Base-by-base conservation (phyloP, 2,113 vertebrate species). In the Melanerpes aurifrons region DNA sequence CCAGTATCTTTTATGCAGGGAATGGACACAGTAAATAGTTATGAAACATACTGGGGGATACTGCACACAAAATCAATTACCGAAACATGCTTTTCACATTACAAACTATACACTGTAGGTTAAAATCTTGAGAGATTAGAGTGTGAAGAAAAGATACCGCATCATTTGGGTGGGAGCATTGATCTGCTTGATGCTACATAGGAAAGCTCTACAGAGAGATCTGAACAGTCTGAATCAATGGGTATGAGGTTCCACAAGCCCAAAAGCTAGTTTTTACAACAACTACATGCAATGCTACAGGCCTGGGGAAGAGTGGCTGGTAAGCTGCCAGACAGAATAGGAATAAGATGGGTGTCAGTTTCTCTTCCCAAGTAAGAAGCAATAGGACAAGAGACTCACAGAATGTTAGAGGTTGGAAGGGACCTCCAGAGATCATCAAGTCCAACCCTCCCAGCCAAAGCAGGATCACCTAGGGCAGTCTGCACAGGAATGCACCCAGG, bases 221-320 rank as follows among this genome's bases (percentile, higher is more conserved):
- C 48, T 50, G 48, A 21, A 50, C 48, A 50, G 19, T 50, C 48
- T 21, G 48, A 50, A 50, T 50, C 11, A 21, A 50, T 50, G 48
- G 21, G 20, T 20, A 50, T 24, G 56, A 17, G 8, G 16, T 20
- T 82, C 24, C 37, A 31, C 16, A 32, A 17, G 10, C 35, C 6
- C 12, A 14, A 32, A 10, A 7, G 13, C 6, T 2, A 17, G 6
- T 2, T 72, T 40, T 32, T 74, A 56, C 31, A 63, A 16, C 12
- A 47, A 8, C 2, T 8, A 31, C 59, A 19, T 1, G 5, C 5
- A 59, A 6, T 1, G 3, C 19, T 40, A 72, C 9, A 37, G 40
- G 4, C 10, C 12, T 9, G 12, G 4, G 15, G 22, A 53, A 47
- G 19, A 32, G 26, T 20, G 37, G 3, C 24, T 90, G 31, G 6